These are phyloP conservation scores for Caenorhabditis sp. DNA, from an alignment of 2,888 invertebrate genomes.

Conservation along the genomic window DNA sequence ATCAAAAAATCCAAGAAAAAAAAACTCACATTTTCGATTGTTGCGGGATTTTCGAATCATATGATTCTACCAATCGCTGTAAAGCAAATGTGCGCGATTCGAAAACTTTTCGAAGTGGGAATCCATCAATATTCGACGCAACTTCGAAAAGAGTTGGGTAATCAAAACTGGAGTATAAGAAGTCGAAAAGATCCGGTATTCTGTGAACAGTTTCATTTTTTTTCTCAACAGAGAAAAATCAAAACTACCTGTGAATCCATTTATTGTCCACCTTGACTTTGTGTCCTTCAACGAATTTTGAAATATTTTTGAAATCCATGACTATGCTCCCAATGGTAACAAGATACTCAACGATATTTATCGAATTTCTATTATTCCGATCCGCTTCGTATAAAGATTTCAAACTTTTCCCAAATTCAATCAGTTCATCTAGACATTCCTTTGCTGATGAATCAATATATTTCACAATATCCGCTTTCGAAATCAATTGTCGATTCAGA, in stretches of 20 bases:
- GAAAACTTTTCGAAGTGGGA: slow-evolving; percentile 18
- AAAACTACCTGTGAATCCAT: slow-evolving; percentile 7
- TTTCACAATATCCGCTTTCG: slow-evolving; percentile 22
- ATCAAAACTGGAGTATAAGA: slow-evolving; percentile 13
- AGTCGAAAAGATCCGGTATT: slow-evolving; percentile 20
- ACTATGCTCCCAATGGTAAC: slow-evolving; percentile 21
- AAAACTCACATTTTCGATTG: background rate
- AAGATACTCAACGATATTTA: slow-evolving; percentile 24
- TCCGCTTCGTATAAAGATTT: background rate
- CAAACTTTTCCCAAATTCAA: slow-evolving; percentile 9
- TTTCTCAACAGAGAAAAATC: background rate
- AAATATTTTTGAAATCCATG: slow-evolving; percentile 13
- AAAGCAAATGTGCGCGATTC: background rate
- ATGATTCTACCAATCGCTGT: background rate
- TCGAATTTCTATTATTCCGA: background rate
- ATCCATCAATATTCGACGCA: slow-evolving; percentile 25
- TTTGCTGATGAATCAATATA: slow-evolving; percentile 25
- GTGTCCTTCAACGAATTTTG: slow-evolving; percentile 8
- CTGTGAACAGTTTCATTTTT: background rate
- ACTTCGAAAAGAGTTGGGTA: slow-evolving; percentile 28
- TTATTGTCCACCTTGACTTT: slow-evolving; percentile 16
- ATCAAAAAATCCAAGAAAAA: background rate
- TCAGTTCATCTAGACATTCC: slow-evolving; percentile 4
- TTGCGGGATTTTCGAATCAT: background rate
- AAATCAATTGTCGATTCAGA: slow-evolving; percentile 7